Evolutionary conservation across 1,140 invertebrate genomes (phyloP).

Genomic region (Tribolium castaneum): DNA sequence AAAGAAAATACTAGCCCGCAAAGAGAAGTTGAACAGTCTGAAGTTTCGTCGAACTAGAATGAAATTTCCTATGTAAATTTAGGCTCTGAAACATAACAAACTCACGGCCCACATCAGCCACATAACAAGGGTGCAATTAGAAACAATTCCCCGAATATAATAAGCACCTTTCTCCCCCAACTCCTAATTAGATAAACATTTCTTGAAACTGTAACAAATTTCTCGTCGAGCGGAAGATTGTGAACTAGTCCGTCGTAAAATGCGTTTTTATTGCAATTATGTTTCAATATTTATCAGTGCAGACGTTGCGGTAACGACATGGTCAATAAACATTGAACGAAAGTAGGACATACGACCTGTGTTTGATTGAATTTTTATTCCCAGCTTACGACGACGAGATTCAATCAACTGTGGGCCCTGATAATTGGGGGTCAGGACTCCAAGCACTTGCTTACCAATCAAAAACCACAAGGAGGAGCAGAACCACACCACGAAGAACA

Average conservation of each 20-base stretch:
- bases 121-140: constrained; percentile 13
- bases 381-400: background rate
- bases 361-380: background rate
- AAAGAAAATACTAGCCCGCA: too few relatives aligned
- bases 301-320: background rate
- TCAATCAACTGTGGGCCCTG: background rate
- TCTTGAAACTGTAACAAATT: background rate
- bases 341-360: background rate
- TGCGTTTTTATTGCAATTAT: background rate
- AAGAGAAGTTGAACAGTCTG: too few relatives aligned
- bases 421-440: background rate
- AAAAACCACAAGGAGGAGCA: background rate
- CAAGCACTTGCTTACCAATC: background rate
- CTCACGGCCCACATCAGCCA: too few relatives aligned
- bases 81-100: background rate
- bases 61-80: constrained; percentile 4
- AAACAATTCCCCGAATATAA: background rate
- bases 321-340: background rate
- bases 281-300: background rate
- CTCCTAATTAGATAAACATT: background rate
- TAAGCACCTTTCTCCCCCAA: background rate
- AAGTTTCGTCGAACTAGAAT: background rate
- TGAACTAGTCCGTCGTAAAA: background rate
- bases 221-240: background rate
- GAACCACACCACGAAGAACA: background rate